Percentiles rank a stretch among this genome's conserved stretches.
Evolutionary conservation across 2,113 vertebrate species (phyloP).

Genomic region (Pollimyrus isidori): DNA sequence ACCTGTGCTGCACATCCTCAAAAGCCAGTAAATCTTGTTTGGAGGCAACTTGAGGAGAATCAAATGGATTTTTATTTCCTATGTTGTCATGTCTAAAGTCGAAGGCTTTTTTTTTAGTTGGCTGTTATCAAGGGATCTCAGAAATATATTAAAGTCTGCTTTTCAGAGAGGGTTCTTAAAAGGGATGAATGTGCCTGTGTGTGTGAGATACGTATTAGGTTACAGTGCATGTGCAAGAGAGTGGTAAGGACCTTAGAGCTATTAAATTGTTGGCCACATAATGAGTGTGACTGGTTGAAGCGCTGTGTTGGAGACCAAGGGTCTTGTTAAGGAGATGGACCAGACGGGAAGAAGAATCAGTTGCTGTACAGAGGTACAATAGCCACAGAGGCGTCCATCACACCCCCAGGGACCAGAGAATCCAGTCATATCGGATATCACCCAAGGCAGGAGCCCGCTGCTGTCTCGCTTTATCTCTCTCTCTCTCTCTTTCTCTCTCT

Average conservation of each 20-base stretch:
- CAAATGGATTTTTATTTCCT: not conserved
- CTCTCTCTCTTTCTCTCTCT: not conserved
- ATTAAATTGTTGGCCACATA: not conserved
- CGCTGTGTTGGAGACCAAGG: not conserved
- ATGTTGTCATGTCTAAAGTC: not conserved
- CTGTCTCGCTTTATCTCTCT: not conserved
- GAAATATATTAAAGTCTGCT: conserved; percentile 2
- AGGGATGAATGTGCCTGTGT: not conserved
- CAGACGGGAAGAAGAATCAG: not conserved
- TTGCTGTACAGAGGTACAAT: not conserved
- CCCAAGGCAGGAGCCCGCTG: not conserved
- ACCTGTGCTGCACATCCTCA: not conserved
- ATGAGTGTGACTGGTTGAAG: not conserved
- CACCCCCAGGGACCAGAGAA: not conserved
- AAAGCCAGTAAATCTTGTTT: not conserved
- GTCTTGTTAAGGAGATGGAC: not conserved
- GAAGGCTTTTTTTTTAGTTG: not conserved
- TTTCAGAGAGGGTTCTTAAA: not conserved
- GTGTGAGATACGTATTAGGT: not conserved
- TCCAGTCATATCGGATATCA: not conserved
- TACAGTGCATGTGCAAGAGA: not conserved
- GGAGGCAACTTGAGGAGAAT: not conserved
- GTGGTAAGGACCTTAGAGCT: not conserved
- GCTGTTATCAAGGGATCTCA: not conserved
- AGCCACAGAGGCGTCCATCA: not conserved